Base-by-base conservation (phyloP, 2,113 vertebrate genomes). In the Scytalopus superciliaris region DNA sequence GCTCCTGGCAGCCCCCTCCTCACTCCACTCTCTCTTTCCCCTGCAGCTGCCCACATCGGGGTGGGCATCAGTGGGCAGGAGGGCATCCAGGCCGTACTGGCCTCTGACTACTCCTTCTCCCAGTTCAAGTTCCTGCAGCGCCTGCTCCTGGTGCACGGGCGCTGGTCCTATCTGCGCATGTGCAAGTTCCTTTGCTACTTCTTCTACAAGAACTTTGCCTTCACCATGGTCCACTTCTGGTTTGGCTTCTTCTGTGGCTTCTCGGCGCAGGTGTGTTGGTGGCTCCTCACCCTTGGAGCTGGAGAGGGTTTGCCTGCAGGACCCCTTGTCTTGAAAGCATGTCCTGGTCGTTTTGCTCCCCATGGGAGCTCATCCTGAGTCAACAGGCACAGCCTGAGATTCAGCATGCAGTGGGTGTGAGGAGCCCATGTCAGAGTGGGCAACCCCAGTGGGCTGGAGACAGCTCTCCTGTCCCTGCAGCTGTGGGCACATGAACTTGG, bases 161-260 rank as follows among this genome's bases (percentile, higher is more conserved):
- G 99, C 96, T 99, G 99, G 99, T 99, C 99, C 68, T 99, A 99
- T 97, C 97, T 99, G 39, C 98, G 99, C 85, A 99, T 99, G 99
- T 99, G 99, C 98, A 99, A 99, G 28, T 99, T 99, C 97, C 99
- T 99, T 92, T 99, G 99, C 95, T 99, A 99, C 89, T 99, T 99
- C 98, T 99, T 99, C 98, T 99, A 99, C 97, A 99, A 94, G 98
- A 99, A 99, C 96, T 99, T 99, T 2, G 99, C 99, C 89, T 99
- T 99, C 98, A 99, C 99, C 97, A 99, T 99, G 99, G 99, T 99
- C 97, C 99, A 99, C 97, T 99, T 99, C 98, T 99, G 99, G 99
- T 99, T 99, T 10, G 99, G 99, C 79, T 99, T 99, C 98, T 99
- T 99, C 98, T 99, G 99, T 0, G 99, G 99, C 80, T 99, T 99